These are phyloP conservation scores for Platygyra sinensis DNA, from an alignment of 64 coral and sea anemone species.

Conservation along the genomic window DNA sequence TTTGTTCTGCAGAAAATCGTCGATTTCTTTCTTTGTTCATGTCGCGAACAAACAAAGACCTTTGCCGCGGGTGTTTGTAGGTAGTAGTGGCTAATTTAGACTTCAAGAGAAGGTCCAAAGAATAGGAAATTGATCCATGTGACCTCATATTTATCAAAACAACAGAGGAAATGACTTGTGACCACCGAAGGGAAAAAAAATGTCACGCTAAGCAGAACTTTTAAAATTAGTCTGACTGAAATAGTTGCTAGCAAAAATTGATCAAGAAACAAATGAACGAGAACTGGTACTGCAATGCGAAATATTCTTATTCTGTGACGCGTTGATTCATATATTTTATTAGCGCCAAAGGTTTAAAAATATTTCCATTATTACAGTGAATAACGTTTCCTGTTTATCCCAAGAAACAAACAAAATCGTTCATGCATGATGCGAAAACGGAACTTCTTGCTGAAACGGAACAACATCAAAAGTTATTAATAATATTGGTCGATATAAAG, in stretches of 20 bases:
- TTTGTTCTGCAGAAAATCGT: not conserved
- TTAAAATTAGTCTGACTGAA: not conserved
- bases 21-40: not conserved
- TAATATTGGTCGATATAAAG: too few species aligned
- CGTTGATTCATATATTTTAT: too few species aligned
- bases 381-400: not conserved
- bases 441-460: not conserved
- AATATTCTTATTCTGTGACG: too few species aligned
- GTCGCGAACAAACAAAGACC: not conserved
- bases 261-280: too few species aligned
- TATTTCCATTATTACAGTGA: too few species aligned
- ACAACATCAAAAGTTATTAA: not conserved
- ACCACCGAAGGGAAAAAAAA: not conserved
- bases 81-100: not conserved
- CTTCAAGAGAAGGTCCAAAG: not conserved
- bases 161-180: slow-evolving; percentile 1
- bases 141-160: not conserved
- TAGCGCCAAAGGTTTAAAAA: too few species aligned
- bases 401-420: not conserved
- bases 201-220: not conserved
- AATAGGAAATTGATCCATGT: not conserved
- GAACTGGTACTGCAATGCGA: too few species aligned
- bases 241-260: not conserved
- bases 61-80: not conserved
- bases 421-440: not conserved